Conservation (phyloP, 2,113 vertebrate genomes). For the Anhinga anhinga region DNA sequence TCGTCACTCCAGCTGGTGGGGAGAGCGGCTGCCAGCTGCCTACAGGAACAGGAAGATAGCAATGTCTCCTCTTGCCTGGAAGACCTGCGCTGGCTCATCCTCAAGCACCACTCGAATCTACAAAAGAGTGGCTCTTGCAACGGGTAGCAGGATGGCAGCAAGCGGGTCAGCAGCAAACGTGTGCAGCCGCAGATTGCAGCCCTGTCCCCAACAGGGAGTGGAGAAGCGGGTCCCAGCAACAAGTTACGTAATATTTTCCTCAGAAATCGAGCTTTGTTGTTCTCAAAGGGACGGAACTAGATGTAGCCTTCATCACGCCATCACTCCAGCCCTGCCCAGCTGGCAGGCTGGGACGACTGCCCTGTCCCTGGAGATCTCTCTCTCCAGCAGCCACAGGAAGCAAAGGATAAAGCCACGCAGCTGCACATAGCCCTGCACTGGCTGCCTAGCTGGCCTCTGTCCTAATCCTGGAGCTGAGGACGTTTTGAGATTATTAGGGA, state of each 20-base stretch:
- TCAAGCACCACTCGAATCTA: background rate
- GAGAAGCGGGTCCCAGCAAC: background rate
- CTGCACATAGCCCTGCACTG: background rate
- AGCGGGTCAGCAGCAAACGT: background rate
- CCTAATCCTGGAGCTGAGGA: background rate
- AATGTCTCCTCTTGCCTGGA: background rate
- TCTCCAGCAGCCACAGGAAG: background rate
- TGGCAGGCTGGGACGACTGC: background rate
- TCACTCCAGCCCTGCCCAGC: background rate
- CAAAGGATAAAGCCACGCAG: background rate
- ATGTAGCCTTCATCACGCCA: background rate
- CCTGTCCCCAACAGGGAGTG: rapidly evolving
- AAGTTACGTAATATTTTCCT: background rate
- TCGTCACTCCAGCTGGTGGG: background rate
- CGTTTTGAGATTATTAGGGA: background rate
- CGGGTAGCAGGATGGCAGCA: background rate
- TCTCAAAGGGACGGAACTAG: background rate
- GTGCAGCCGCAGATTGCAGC: background rate
- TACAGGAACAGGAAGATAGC: background rate
- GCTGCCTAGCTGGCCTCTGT: background rate
- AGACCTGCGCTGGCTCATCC: background rate
- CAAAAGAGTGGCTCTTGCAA: background rate
- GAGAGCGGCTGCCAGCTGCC: slow-evolving; percentile 11
- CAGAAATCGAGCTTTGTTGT: background rate
- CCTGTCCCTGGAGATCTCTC: background rate